Evolutionary conservation across 2,113 vertebrate genomes (phyloP).

Genomic region (Triplophysa dalaica): DNA sequence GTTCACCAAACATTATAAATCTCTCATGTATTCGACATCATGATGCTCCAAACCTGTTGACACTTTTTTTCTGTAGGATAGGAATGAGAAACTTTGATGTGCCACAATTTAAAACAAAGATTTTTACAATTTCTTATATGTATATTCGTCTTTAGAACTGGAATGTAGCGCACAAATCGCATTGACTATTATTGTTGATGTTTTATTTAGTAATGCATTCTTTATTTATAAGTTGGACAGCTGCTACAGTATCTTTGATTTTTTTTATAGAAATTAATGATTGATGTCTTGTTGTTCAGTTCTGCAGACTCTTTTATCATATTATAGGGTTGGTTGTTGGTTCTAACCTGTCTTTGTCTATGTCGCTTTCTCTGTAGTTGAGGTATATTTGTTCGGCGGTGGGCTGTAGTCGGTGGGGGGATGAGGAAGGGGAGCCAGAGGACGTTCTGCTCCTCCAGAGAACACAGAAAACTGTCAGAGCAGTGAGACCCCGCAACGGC

Average conservation of each 20-base stretch:
- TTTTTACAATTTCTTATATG: neutral
- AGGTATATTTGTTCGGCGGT: slow-evolving; percentile 93
- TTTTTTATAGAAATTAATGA: slow-evolving; percentile 18
- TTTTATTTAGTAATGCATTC: too few relatives aligned
- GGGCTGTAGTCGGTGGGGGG: slow-evolving; percentile 90
- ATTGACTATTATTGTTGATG: too few relatives aligned
- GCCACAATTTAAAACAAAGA: too few relatives aligned
- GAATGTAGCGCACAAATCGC: too few relatives aligned
- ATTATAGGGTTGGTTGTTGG: neutral
- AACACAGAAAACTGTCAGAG: slow-evolving; percentile 95
- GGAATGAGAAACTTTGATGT: too few relatives aligned
- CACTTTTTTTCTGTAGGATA: neutral
- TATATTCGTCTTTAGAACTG: neutral
- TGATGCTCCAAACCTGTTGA: too few relatives aligned
- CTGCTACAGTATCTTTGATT: neutral
- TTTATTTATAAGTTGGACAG: too few relatives aligned
- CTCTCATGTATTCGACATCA: neutral
- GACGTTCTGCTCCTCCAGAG: slow-evolving; percentile 90
- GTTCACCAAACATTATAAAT: neutral
- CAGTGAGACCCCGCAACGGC: slow-evolving; percentile 91
- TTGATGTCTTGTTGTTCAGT: neutral
- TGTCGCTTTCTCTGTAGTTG: slow-evolving; percentile 71
- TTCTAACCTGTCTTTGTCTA: neutral
- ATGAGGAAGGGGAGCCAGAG: slow-evolving; percentile 82
- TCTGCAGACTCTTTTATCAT: neutral